A percentile compares a stretch with the other conserved stretches of the same genome.
These are phyloP conservation scores for Maconellicoccus hirsutus DNA, from an alignment of 1,140 invertebrate genomes.

Conservation along the genomic window DNA sequence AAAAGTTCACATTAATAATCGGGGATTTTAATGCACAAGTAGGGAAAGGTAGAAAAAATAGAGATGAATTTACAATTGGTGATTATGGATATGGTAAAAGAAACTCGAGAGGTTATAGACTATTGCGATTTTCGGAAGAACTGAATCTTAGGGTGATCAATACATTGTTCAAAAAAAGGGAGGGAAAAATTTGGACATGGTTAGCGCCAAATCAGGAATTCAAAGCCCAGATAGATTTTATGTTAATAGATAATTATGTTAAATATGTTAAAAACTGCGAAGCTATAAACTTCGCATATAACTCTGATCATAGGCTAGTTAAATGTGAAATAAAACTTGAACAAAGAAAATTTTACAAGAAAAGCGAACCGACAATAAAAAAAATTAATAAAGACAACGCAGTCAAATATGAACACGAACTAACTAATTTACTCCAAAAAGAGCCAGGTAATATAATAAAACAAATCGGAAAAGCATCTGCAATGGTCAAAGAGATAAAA, in stretches of 20 bases:
- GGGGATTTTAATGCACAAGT: not conserved
- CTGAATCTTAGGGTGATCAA: not conserved
- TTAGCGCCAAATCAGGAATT: not conserved
- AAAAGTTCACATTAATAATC: not conserved
- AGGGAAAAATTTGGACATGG: conserved; percentile 21
- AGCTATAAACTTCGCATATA: not conserved
- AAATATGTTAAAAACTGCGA: not conserved
- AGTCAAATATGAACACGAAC: not conserved
- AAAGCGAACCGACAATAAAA: too few relatives aligned
- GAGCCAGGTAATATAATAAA: not conserved
- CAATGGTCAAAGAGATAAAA: too few relatives aligned
- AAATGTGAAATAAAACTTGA: not conserved
- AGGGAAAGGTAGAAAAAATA: not conserved
- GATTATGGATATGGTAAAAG: conserved; percentile 12
- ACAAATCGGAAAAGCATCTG: not conserved
- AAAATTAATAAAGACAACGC: not conserved
- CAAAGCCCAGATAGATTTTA: conserved; percentile 17
- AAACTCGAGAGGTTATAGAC: not conserved
- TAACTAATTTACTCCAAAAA: not conserved
- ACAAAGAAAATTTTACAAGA: too few relatives aligned
- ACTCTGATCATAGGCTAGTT: conserved; percentile 20
- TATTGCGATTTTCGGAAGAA: conserved; percentile 1
- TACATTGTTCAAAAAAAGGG: not conserved
- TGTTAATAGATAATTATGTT: not conserved
- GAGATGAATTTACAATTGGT: not conserved